Conservation (phyloP, 1,140 invertebrate species). For the Drosophila kurseongensis region DNA sequence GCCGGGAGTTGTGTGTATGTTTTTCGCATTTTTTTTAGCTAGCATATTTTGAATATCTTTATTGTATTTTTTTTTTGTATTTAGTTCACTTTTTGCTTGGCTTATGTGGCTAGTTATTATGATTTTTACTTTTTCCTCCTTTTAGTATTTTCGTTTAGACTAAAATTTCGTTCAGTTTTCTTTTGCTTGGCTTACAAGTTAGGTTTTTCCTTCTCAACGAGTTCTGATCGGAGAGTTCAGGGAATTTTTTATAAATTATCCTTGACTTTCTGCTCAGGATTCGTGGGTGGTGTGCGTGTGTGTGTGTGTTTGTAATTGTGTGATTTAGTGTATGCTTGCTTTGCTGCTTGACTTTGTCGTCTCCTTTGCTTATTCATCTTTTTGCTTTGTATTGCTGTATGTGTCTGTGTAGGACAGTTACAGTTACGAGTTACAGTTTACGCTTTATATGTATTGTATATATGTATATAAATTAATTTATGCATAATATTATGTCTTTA, state of each 20-base stretch:
- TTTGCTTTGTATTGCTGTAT: constrained; percentile 66
- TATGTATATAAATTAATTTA: constrained; percentile 70
- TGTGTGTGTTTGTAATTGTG: constrained; percentile 10
- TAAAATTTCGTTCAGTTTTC: constrained; percentile 79
- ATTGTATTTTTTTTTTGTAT: constrained; percentile 57
- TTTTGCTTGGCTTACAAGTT: constrained; percentile 68
- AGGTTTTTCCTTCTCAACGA: constrained; percentile 13
- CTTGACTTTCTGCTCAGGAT: constrained; percentile 17
- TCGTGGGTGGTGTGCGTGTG: constrained; percentile 10
- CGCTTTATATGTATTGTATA: constrained; percentile 54
- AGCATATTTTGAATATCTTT: constrained; percentile 81
- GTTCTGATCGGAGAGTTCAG: constrained; percentile 18
- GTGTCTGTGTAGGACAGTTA: constrained; percentile 45
- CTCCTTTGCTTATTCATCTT: constrained; percentile 44
- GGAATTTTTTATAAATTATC: constrained; percentile 11
- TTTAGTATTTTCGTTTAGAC: constrained; percentile 54
- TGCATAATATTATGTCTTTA: constrained; percentile 68
- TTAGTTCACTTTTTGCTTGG: constrained; percentile 64
- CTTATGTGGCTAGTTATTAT: constrained; percentile 43
- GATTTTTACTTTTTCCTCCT: constrained; percentile 23
- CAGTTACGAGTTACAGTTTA: constrained; percentile 62
- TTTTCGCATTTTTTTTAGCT: constrained; percentile 57
- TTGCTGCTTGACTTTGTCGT: constrained; percentile 47
- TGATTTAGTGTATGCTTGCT: constrained; percentile 11
- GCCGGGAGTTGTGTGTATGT: constrained; percentile 49